A percentile compares a stretch with the other conserved stretches of the same genome.
Evolutionary conservation across 2,888 invertebrate genomes (phyloP).

Genomic region (Sipunculus nudus): DNA sequence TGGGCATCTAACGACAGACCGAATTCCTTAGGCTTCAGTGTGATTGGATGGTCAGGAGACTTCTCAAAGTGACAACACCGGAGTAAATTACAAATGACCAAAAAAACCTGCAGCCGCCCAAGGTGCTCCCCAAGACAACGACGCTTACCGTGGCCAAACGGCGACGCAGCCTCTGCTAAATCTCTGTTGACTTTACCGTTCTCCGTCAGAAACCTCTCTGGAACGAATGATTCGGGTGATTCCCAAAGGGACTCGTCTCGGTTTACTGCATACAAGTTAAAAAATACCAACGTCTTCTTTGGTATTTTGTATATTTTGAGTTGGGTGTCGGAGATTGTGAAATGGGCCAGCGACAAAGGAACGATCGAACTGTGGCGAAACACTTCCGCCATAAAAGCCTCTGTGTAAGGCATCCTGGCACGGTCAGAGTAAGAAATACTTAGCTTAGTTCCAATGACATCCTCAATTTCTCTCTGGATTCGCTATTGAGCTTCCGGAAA

Average conservation of each 20-base stretch:
- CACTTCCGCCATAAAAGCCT: slow-evolving; percentile 51
- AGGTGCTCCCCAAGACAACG: slow-evolving; percentile 57
- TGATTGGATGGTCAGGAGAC: no score
- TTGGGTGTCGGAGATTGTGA: slow-evolving; percentile 44
- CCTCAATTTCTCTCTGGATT: slow-evolving; percentile 50
- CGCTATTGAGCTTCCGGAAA: slow-evolving; percentile 48
- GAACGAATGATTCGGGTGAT: slow-evolving; percentile 51
- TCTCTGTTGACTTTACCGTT: slow-evolving; percentile 24
- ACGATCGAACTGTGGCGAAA: slow-evolving; percentile 52
- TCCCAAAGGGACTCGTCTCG: slow-evolving; percentile 47
- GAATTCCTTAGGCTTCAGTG: no score
- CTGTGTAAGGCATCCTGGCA: slow-evolving; percentile 46
- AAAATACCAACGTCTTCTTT: slow-evolving; percentile 48
- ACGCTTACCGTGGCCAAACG: slow-evolving; percentile 53
- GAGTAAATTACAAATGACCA: slow-evolving; percentile 51
- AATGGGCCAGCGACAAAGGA: slow-evolving; percentile 57
- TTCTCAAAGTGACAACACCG: no score
- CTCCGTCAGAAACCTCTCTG: slow-evolving; percentile 51
- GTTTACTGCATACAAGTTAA: slow-evolving; percentile 55
- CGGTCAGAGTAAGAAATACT: slow-evolving; percentile 45
- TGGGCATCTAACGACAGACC: no score
- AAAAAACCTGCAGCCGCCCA: slow-evolving; percentile 52
- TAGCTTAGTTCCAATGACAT: slow-evolving; percentile 41
- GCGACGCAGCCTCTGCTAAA: slow-evolving; percentile 47
- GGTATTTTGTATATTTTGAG: slow-evolving; percentile 45